Evolutionary conservation across 1,140 invertebrate genomes (phyloP).

Genomic region (Drosophila aff.): DNA sequence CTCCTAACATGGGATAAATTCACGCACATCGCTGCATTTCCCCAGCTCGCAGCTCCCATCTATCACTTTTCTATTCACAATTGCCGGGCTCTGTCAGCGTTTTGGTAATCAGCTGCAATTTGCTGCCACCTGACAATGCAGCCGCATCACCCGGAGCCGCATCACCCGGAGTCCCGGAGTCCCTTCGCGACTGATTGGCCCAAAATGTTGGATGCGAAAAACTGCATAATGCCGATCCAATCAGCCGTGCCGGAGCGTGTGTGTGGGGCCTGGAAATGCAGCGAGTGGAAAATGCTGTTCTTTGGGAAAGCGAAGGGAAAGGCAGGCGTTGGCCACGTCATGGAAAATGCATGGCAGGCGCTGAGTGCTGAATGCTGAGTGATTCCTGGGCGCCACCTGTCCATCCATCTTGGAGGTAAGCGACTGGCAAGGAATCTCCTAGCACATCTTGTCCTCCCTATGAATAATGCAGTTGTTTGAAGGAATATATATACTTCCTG

Average conservation of each 20-base stretch:
- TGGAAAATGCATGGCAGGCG: conserved; percentile 42
- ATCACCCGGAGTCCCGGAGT: background rate
- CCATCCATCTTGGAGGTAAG: background rate
- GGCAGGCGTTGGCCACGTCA: conserved; percentile 25
- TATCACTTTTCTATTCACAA: conserved; percentile 6
- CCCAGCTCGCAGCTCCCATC: background rate
- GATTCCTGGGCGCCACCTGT: conserved; percentile 33
- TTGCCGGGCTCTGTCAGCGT: conserved; percentile 17
- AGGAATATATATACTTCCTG: background rate
- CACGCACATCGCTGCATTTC: conserved; percentile 5
- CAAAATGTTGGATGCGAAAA: conserved; percentile 22
- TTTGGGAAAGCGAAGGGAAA: conserved; percentile 5
- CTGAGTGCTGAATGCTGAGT: conserved; percentile 13
- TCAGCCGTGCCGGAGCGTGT: conserved; percentile 27
- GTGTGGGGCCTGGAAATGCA: background rate
- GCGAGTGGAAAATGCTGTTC: background rate
- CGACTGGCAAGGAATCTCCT: conserved; percentile 12
- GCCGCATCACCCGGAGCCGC: background rate
- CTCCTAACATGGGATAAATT: conserved; percentile 26
- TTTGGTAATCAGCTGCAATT: conserved; percentile 42
- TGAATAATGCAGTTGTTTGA: background rate
- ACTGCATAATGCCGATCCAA: conserved; percentile 46
- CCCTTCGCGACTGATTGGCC: conserved; percentile 37
- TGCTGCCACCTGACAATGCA: conserved; percentile 42
- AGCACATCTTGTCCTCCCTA: background rate